Evolutionary conservation across 2,888 invertebrate genomes (phyloP).

Genomic region (Cynaeus angustus): DNA sequence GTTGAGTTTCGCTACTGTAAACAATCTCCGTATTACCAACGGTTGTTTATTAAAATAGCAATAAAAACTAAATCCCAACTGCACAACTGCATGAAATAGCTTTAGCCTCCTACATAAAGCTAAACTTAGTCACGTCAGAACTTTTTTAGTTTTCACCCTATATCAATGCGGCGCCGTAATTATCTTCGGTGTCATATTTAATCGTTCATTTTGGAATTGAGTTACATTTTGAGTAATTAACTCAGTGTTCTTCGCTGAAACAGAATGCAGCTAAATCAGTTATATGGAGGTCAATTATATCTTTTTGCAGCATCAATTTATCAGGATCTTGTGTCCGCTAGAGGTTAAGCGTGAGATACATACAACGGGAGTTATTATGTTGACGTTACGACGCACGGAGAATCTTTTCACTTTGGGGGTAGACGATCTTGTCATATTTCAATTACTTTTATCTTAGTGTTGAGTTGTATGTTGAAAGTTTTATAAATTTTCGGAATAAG

Average conservation of each 20-base stretch:
- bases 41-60: too few species aligned
- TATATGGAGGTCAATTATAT: constrained; percentile 51
- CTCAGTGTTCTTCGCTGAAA: constrained; percentile 34
- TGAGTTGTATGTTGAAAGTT: constrained; percentile 35
- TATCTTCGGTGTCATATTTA: constrained; percentile 32
- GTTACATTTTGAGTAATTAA: constrained; percentile 47
- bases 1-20: too few species aligned
- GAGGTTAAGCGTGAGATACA: constrained; percentile 43
- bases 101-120: too few species aligned
- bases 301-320: constrained; percentile 52
- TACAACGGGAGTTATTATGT: constrained; percentile 34
- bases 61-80: too few species aligned
- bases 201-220: constrained; percentile 37
- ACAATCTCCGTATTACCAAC: too few species aligned
- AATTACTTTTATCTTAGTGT: constrained; percentile 32
- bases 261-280: constrained; percentile 46
- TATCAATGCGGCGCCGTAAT: constrained; percentile 4
- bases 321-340: constrained; percentile 56
- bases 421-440: constrained; percentile 34
- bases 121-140: too few species aligned
- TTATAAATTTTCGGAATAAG: constrained; percentile 26
- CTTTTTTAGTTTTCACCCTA: background rate
- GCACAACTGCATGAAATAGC: too few species aligned
- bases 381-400: constrained; percentile 27
- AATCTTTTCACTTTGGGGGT: constrained; percentile 30